Percentiles rank a stretch among this genome's conserved stretches.
Evolutionary conservation across 2,797 vertebrate species (phyloP).

Genomic region (Etheostoma perlongum): DNA sequence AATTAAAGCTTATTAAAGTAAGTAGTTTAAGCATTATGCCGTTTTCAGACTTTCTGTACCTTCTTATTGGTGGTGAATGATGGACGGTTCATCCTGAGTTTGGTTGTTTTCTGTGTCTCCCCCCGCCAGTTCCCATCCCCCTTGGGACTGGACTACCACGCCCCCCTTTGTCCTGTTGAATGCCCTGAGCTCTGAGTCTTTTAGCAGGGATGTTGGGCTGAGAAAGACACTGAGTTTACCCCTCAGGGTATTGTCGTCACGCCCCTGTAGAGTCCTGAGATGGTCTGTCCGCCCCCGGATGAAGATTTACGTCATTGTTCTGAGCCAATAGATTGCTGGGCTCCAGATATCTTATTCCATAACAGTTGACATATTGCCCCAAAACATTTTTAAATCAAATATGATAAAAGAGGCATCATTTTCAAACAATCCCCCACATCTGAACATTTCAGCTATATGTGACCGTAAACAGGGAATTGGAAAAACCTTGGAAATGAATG

Average conservation of each 20-base stretch:
- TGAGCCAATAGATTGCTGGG: neutral
- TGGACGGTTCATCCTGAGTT: constrained; percentile 4
- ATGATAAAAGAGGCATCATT: neutral
- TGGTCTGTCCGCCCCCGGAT: constrained; percentile 1
- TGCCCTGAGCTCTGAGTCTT: constrained; percentile 18
- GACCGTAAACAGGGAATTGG: no score
- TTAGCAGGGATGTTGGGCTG: constrained; percentile 43
- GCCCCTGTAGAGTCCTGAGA: constrained; percentile 12
- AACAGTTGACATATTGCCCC: neutral
- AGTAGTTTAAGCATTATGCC: neutral
- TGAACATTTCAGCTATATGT: no score
- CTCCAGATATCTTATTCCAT: neutral
- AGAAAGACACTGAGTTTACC: constrained; percentile 32
- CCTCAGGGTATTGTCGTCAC: constrained; percentile 34
- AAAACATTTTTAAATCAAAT: neutral
- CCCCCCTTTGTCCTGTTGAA: constrained; percentile 68
- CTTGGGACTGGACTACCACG: neutral
- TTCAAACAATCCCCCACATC: no score
- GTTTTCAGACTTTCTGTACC: fast-evolving
- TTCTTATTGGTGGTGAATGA: neutral
- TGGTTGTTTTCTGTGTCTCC: neutral
- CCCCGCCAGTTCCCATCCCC: constrained; percentile 27
- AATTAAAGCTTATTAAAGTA: neutral
- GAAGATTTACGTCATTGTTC: constrained; percentile 31
- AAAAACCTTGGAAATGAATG: no score